phyloP scores from a whole-genome alignment of 2,113 vertebrate species.

The Azemiops feae region DNA sequence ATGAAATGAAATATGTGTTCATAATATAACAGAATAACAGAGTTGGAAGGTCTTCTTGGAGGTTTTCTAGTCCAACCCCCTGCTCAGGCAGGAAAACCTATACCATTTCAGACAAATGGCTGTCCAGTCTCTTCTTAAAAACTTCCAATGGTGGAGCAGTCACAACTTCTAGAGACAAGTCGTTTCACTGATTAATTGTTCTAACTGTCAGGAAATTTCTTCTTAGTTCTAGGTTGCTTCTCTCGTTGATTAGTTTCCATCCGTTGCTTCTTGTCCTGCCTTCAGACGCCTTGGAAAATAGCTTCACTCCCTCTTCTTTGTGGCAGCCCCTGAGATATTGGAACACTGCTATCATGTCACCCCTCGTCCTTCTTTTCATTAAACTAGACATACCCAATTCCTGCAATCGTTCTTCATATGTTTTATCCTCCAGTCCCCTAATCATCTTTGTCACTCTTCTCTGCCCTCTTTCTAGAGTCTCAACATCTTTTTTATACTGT shows the following conservation, averaged over 20 bases:
- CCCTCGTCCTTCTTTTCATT: neutral
- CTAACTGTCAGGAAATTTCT: neutral
- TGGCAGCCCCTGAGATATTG: neutral
- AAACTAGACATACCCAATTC: neutral
- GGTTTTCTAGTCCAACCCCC: neutral
- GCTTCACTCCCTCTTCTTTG: neutral
- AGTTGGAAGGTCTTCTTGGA: neutral
- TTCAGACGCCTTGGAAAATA: neutral
- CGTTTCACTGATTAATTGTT: neutral
- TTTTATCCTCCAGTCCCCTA: neutral
- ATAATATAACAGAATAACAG: neutral
- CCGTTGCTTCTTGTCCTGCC: neutral
- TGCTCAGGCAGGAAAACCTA: neutral
- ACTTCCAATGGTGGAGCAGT: neutral
- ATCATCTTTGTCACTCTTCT: neutral
- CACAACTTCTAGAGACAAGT: neutral
- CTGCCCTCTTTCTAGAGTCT: neutral
- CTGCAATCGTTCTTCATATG: neutral
- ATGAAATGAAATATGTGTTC: neutral
- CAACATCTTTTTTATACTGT: neutral
- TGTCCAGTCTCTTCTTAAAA: neutral
- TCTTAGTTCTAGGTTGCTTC: neutral
- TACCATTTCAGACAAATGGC: neutral
- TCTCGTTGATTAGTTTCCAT: neutral
- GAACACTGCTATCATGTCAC: neutral